Evolutionary conservation across 2,888 invertebrate species (phyloP).

Genomic region (Drosophila fungiperda): DNA sequence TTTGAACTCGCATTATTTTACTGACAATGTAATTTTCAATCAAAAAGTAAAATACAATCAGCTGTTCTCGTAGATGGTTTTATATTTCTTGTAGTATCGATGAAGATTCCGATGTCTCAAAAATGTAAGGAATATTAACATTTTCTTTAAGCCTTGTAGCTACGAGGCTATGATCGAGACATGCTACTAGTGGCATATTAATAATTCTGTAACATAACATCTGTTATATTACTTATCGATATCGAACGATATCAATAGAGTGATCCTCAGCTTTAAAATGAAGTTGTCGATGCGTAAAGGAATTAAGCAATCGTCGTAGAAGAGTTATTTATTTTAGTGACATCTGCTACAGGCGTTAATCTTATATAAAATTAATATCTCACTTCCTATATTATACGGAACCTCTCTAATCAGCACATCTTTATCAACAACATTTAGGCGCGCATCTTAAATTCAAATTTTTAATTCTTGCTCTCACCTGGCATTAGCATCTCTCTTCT

Average conservation of each 20-base stretch:
- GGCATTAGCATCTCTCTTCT: neutral
- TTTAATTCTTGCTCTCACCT: neutral
- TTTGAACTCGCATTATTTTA: neutral
- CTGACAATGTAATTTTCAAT: too few relatives aligned
- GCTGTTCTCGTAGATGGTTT: neutral
- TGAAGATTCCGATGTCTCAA: neutral
- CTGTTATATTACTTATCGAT: neutral
- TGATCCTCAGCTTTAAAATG: neutral
- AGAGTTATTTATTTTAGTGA: neutral
- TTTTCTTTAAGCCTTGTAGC: neutral
- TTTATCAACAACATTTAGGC: neutral
- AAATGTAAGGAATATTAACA: neutral
- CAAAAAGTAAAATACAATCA: neutral
- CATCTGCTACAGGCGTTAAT: neutral
- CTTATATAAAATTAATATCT: neutral
- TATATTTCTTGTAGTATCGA: neutral
- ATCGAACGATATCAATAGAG: neutral
- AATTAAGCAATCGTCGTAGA: neutral
- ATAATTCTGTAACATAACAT: neutral
- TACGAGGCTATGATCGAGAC: neutral
- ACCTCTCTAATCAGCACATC: neutral
- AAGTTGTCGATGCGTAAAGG: neutral
- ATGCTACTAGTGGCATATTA: neutral
- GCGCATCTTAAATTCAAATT: neutral
- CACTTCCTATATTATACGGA: neutral